Base-by-base conservation (phyloP, 2,888 invertebrate species). In the Pasiphila rectangulata region DNA sequence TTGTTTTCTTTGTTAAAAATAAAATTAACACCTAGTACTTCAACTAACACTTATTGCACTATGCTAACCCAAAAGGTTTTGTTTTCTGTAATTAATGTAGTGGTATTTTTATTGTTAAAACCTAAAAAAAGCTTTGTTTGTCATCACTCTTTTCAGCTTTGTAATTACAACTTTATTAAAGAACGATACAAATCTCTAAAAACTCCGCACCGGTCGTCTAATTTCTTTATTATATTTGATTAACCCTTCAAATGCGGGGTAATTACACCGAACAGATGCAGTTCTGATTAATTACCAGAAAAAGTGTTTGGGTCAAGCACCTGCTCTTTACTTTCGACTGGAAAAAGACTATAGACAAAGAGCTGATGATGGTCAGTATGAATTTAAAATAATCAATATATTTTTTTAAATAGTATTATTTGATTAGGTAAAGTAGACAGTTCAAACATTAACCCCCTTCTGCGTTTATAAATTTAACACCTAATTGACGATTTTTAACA, bases 211-310 rank as follows among this genome's bases (percentile, higher is more conserved):
- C 77, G 72, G 64, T 72, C 74, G 63, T 63, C 78, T 85, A 86
- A 87, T 87, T 83, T 81, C 86, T 87, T 86, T 85, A 87, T 86
- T 85, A 83, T 83, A 79, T 86, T 86, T 87, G 85, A 87, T 84
- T 84, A 86, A 83, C 84, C 85, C 86, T 83, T 85, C 78, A 80
- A 76, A 79, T 59, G 59, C 58, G 57, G 61, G 64, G 75, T 85
- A 84, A 85, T 86, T 85, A 84, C 72, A 54, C 9, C 23, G 48
- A 48, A 83, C 86, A 86, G 86, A 85, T 87, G 85, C 75, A 72
- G 63, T 67, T 58, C 78, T 83, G 85, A 86, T 87, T 87, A 86
- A 87, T 86, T 85, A 79, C 64, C 72, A 79, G 75, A 84, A 84
- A 85, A 83, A 84, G 70, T 55, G 68, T 69, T 64, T 59, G 69